Conservation (phyloP, 1,140 invertebrate species). For the Aphidius ervi region DNA sequence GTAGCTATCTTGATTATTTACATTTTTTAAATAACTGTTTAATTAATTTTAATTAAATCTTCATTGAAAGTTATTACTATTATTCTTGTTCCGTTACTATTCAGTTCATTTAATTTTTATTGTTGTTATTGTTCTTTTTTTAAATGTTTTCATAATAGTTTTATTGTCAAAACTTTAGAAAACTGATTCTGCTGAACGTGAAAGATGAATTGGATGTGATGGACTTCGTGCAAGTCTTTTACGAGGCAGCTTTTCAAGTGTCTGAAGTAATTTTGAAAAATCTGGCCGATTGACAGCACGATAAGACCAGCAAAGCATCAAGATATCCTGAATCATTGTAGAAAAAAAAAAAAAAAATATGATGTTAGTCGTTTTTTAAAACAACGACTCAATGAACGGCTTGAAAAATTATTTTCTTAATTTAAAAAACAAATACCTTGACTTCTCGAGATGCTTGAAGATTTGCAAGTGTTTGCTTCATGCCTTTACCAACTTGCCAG, state of each 20-base stretch:
- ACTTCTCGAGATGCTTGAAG: conserved; percentile 93
- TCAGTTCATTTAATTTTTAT: no score
- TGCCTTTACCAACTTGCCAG: conserved; percentile 95
- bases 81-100: no score
- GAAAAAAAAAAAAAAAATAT: conserved; percentile 17
- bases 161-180: conserved; percentile 60
- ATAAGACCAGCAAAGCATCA: conserved; percentile 96
- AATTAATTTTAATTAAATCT: no score
- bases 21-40: no score
- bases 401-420: no score
- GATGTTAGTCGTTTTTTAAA: no score
- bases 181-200: conserved; percentile 86
- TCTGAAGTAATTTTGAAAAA: conserved; percentile 79
- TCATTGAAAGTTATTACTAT: no score
- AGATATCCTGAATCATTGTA: conserved; percentile 73
- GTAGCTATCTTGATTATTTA: no score
- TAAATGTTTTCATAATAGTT: not conserved
- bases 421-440: conserved; percentile 64
- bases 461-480: conserved; percentile 92
- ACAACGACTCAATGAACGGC: no score
- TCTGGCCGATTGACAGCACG: conserved; percentile 79
- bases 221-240: conserved; percentile 93
- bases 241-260: conserved; percentile 85
- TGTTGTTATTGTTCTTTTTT: no score
- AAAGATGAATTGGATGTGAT: conserved; percentile 93